A percentile compares a stretch with the other conserved stretches of the same genome.
Conservation (phyloP, 2,888 invertebrate genomes). For the Drosophila mulleri region DNA sequence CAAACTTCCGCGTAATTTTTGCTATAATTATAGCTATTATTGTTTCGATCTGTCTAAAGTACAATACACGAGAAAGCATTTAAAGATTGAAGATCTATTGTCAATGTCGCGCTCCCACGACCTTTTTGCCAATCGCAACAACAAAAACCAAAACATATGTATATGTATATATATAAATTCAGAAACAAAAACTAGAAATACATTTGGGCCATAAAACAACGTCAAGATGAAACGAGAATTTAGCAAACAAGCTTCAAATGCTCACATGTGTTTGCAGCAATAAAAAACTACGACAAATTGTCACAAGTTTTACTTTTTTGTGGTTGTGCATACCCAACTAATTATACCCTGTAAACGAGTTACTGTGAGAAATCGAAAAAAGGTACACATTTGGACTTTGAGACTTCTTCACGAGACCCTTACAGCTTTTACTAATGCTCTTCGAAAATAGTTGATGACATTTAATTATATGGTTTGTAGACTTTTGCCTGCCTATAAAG, state of each 20-base stretch:
- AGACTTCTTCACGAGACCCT: not conserved
- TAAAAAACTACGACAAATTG: constrained; percentile 20
- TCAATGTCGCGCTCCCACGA: constrained; percentile 74
- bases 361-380: not conserved
- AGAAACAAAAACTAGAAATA: constrained; percentile 24
- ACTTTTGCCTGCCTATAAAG: not conserved
- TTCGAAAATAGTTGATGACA: not conserved
- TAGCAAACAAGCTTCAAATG: constrained; percentile 26
- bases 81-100: constrained; percentile 35
- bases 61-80: constrained; percentile 13
- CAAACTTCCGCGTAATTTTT: constrained; percentile 45
- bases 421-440: not conserved
- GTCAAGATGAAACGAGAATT: constrained; percentile 19
- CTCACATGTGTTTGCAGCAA: not conserved
- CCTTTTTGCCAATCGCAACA: constrained; percentile 29
- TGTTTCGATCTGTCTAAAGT: constrained; percentile 24
- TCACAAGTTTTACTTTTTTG: not conserved
- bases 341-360: constrained; percentile 4
- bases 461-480: not conserved
- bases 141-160: not conserved
- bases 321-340: not conserved
- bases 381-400: not conserved
- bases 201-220: constrained; percentile 35
- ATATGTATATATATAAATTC: no score
- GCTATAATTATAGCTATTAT: constrained; percentile 25